Conservation (phyloP, 2,888 invertebrate genomes). For the Pristionchus mayeri region DNA sequence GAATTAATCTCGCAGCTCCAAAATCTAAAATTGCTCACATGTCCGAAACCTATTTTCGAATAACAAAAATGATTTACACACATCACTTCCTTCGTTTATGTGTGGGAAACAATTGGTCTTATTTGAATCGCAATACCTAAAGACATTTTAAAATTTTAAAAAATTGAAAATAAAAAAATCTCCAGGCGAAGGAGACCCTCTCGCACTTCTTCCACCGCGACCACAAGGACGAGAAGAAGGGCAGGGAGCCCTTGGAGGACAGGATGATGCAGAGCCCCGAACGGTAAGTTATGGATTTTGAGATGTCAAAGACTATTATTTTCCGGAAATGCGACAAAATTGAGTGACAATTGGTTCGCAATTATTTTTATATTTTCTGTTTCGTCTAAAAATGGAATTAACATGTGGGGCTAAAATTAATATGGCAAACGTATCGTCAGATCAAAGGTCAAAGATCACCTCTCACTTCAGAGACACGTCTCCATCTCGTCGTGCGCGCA, state of each 20-base stretch:
- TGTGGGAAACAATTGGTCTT: background rate
- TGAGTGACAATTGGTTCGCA: too few species aligned
- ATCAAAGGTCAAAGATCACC: too few species aligned
- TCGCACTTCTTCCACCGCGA: conserved; percentile 42
- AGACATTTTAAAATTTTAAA: background rate
- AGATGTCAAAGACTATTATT: too few species aligned
- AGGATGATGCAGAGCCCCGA: conserved; percentile 43
- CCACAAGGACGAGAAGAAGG: conserved; percentile 11
- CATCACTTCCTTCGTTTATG: too few species aligned
- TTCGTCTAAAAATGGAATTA: too few species aligned
- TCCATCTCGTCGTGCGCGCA: conserved; percentile 13
- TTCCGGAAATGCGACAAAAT: too few species aligned
- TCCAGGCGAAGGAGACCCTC: conserved; percentile 30
- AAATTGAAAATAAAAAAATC: background rate
- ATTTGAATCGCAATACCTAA: background rate
- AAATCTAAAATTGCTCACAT: too few species aligned
- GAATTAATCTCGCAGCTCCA: too few species aligned
- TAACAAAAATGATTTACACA: background rate
- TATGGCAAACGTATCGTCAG: too few species aligned
- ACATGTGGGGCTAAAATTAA: too few species aligned
- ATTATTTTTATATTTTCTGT: too few species aligned
- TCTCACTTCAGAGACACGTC: conserved; percentile 1
- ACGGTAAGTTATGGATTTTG: background rate
- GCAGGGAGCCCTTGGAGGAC: background rate
- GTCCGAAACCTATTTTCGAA: background rate